These are phyloP conservation scores for Salarias fasciatus DNA, from an alignment of 2,797 vertebrate species.

Conservation along the genomic window DNA sequence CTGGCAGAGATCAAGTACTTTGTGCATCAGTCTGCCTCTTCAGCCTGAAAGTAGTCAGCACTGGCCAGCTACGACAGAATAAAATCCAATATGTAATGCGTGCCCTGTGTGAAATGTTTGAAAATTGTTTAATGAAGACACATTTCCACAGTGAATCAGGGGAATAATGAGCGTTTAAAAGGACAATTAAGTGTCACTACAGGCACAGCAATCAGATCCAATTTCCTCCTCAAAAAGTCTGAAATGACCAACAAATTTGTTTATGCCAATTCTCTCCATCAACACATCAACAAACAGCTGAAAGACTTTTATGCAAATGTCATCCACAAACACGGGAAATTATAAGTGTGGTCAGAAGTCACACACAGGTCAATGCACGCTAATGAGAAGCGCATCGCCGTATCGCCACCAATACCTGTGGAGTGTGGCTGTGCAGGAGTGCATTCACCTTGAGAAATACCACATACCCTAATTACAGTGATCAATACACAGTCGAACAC, in stretches of 20 bases:
- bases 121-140: slow-evolving; percentile 21
- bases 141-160: not conserved
- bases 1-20: slow-evolving; percentile 77
- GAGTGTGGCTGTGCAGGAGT: not conserved
- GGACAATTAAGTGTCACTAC: slow-evolving; percentile 2
- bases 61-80: slow-evolving; percentile 32
- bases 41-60: slow-evolving; percentile 43
- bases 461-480: slow-evolving; percentile 1
- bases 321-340: not conserved
- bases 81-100: slow-evolving; percentile 22
- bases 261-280: not conserved
- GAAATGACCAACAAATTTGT: not conserved
- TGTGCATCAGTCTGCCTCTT: slow-evolving; percentile 51
- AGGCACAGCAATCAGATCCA: not conserved
- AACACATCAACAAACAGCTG: not conserved
- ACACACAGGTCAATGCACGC: not conserved
- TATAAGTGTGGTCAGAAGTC: too few relatives aligned
- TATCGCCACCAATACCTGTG: not conserved
- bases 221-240: not conserved
- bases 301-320: slow-evolving; percentile 1
- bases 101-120: slow-evolving; percentile 25
- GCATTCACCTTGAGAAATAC: slow-evolving; percentile 3
- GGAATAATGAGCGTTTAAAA: slow-evolving; percentile 5
- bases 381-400: slow-evolving; percentile 7
- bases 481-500: slow-evolving; percentile 22